These are phyloP conservation scores for Anthophora plumipes DNA, from an alignment of 2,888 invertebrate species.

Conservation along the genomic window DNA sequence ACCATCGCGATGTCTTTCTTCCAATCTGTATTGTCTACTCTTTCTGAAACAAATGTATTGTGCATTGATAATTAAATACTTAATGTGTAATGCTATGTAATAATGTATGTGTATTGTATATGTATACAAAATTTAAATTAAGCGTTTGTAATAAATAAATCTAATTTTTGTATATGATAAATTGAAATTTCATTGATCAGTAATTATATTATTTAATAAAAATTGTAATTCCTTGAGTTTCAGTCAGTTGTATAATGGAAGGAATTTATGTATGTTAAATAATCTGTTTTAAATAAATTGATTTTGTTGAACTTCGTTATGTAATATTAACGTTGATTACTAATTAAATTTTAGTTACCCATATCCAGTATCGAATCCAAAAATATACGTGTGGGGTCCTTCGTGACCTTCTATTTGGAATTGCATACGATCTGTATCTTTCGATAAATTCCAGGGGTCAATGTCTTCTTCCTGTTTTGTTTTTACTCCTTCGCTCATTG, in stretches of 20 bases:
- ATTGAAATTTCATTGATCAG: neutral
- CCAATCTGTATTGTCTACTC: conserved; percentile 92
- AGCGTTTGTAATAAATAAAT: conserved; percentile 44
- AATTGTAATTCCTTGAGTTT: neutral
- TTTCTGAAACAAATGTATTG: conserved; percentile 85
- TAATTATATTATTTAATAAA: neutral
- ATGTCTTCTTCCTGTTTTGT: conserved; percentile 9
- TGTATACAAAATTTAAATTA: neutral
- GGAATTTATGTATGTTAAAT: neutral
- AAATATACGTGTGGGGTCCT: conserved; percentile 93
- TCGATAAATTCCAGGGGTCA: conserved; percentile 60
- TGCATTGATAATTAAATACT: conserved; percentile 18
- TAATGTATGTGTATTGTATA: conserved; percentile 6
- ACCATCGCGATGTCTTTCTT: conserved; percentile 91
- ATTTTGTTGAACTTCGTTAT: neutral
- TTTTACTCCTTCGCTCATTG: neutral
- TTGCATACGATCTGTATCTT: conserved; percentile 86
- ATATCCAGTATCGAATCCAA: conserved; percentile 93
- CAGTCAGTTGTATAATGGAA: neutral
- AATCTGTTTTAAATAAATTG: neutral
- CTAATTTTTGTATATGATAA: conserved; percentile 29
- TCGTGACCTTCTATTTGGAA: conserved; percentile 94
- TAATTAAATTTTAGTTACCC: conserved; percentile 86
- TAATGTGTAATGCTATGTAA: neutral
- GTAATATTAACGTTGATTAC: neutral